Evolutionary conservation across 2,113 vertebrate species (phyloP).

Genomic region (Engraulis encrasicolus): DNA sequence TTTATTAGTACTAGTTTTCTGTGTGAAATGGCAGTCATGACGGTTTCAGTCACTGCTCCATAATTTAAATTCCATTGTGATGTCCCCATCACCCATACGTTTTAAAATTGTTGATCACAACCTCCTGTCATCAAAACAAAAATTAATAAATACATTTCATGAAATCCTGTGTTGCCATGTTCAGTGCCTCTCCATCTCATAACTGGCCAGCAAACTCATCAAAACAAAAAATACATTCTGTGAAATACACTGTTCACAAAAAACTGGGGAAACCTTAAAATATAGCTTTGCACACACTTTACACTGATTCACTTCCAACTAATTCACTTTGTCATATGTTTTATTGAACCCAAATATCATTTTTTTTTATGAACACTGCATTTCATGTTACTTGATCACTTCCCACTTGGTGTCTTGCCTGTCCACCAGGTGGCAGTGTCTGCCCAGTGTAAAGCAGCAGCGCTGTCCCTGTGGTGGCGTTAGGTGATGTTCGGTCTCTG

Average conservation of each 20-base stretch:
- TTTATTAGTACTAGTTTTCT: not conserved
- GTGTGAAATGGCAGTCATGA: not conserved
- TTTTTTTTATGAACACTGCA: no score
- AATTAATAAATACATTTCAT: not conserved
- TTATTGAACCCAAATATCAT: no score
- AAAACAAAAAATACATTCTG: no score
- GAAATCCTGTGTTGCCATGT: not conserved
- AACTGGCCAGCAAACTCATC: no score
- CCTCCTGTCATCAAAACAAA: not conserved
- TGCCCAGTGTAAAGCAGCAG: not conserved
- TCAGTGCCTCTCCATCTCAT: not conserved
- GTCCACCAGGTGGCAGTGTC: slow-evolving; percentile 43
- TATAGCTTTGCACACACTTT: no score
- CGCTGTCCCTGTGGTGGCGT: not conserved
- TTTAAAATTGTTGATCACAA: not conserved
- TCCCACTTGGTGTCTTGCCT: no score
- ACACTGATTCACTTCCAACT: no score
- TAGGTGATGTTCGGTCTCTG: not conserved
- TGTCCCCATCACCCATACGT: not conserved
- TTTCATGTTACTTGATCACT: no score
- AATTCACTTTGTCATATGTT: no score
- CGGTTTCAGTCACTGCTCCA: not conserved
- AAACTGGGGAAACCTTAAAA: no score
- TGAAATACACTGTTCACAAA: no score
- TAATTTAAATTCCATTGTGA: not conserved